Evolutionary conservation across 2,113 vertebrate genomes (phyloP), one percentile per base, ranked within the genome.

Genomic region (Nymphicus hollandicus): DNA sequence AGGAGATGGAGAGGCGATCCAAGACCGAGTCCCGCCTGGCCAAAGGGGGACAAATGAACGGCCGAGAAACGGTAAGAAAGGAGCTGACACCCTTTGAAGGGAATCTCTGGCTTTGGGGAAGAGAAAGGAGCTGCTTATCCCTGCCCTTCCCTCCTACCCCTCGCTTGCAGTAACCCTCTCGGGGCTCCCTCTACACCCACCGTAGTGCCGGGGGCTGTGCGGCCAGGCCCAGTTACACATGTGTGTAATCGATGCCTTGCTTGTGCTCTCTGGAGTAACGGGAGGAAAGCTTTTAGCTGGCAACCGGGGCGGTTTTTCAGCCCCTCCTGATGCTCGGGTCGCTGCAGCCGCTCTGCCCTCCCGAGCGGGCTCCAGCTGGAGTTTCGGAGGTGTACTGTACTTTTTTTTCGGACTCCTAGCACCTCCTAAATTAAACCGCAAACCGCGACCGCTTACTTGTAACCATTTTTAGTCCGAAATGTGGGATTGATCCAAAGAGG

Each of bases 1-100:
- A 99, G 98, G 99, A 99, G 98, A 99, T 99, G 99, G 99, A 99
- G 98, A 99, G 99, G 94, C 96, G 99, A 97, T 99, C 99, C 96
- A 99, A 99, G 97, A 98, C 96, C 22, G 99, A 99, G 97, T 99
- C 99, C 95, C 99, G 99, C 79, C 98, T 99, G 97, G 98, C 98
- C 93, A 99, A 99, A 97, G 99, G 98, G 93, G 98, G 99, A 88
- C 99, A 99, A 97, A 98, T 99, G 97, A 99, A 99, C 98, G 99
- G 99, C 76, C 98, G 99, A 96, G 99, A 99, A 94, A 98, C 99
- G 99, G 99, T 99, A 99, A 99, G 98, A 97, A 84, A 41, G 69
- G 47, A 82, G 72, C 41, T 64, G 66, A 52, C 43, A 12, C 43
- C 77, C 47, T 73, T 79, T 69, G 86, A 33, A 86, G 84, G 65